Base-by-base conservation (phyloP, 37 sponge, comb jelly and placozoan species). In the Tethya wilhelma region DNA sequence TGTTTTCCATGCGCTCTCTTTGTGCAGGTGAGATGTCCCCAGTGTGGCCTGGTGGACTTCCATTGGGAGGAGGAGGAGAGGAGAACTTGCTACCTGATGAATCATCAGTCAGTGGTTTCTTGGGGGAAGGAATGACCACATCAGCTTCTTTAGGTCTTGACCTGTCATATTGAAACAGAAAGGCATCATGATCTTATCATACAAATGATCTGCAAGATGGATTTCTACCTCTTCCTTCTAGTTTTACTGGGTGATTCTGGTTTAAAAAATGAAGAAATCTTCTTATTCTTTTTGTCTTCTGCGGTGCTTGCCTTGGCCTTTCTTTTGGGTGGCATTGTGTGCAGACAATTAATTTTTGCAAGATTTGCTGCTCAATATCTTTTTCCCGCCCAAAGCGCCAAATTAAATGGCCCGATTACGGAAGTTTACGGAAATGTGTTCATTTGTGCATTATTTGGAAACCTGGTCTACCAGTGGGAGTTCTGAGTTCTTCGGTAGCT, bases 1-100 rank as follows among this genome's bases (percentile, higher is more conserved):
- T 93, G 2, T 46, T 58, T 67, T 77, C 73, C 57, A 84, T 84
- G 20, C 57, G 74, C 11, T 38, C 31, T 25, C 55, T 81, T 75
- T 66, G 79, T 56, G 68, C 84, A 26, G 38, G 83, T 29, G 75
- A 77, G 2, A 78, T 71, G 19, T 7, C 5, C 30, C 9, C 28
- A 12, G 28, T 22, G 11, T 5, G 22, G 8, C 28, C 68, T 67
- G 68, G 66, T 28, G 76, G 62, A 59, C 33, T 4, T 20, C 38
- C 7, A 5, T 44, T 58, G 32, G 20, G 14, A 37, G 23, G 23
- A 11, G 30, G 73, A 28, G 5, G 38, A 1, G 2, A 44, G 69
- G 25, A 23, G 17, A 2, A 36, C 69, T 58, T 26, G n/a, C n/a
- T 2, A 34, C 4, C 4, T 4, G 66, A 34, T 19, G 36, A 60